Conservation (phyloP, 2,888 invertebrate species). For the Temnothorax unifasciatus region DNA sequence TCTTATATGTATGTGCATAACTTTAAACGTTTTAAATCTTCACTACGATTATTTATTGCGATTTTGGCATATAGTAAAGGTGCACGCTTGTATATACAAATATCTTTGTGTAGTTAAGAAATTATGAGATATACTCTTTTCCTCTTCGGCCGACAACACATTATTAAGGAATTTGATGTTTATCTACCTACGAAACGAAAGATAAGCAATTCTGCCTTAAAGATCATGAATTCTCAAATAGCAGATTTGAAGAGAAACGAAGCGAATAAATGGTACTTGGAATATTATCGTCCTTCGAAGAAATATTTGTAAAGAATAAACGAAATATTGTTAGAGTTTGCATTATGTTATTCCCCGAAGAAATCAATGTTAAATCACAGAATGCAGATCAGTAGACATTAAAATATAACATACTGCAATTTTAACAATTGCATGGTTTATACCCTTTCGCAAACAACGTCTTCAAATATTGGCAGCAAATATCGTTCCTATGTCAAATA, state of each 20-base stretch:
- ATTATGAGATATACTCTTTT: neutral
- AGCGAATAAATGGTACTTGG: slow-evolving; percentile 23
- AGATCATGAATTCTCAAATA: slow-evolving; percentile 18
- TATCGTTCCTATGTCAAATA: neutral
- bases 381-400: slow-evolving; percentile 21
- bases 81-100: too few species aligned
- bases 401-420: slow-evolving; percentile 25
- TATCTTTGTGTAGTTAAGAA: neutral
- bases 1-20: neutral
- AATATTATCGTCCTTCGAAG: slow-evolving; percentile 19
- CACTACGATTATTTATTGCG: neutral
- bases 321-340: slow-evolving; percentile 11
- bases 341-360: neutral
- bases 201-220: slow-evolving; percentile 42
- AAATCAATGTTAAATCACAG: slow-evolving; percentile 6
- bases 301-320: neutral
- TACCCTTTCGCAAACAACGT: slow-evolving; percentile 15
- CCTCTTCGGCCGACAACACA: neutral
- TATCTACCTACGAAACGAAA: slow-evolving; percentile 37
- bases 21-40: neutral
- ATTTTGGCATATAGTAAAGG: neutral
- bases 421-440: neutral
- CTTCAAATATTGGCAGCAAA: slow-evolving; percentile 42
- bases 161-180: slow-evolving; percentile 35
- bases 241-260: slow-evolving; percentile 19